Evolutionary conservation across 1,140 invertebrate genomes (phyloP).

Genomic region (Rhagoletis pomonella): DNA sequence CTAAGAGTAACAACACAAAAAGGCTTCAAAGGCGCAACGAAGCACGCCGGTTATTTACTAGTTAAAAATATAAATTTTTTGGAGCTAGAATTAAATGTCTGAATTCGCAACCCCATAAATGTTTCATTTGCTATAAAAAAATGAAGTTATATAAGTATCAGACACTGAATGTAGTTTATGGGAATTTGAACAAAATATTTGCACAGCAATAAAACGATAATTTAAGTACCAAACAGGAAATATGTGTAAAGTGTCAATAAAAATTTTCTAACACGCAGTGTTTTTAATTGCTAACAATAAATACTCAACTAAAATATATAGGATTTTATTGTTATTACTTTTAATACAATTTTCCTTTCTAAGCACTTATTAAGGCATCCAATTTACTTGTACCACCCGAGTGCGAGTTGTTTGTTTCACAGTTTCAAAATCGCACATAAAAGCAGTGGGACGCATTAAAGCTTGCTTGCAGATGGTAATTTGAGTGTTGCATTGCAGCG

Average conservation of each 20-base stretch:
- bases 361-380: not conserved
- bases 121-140: no score
- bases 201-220: no score
- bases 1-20: no score
- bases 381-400: not conserved
- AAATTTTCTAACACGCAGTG: not conserved
- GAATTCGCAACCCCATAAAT: no score
- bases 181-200: no score
- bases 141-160: no score
- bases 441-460: not conserved
- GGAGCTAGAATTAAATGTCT: no score
- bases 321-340: not conserved
- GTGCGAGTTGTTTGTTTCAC: not conserved
- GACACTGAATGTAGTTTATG: no score
- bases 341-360: not conserved
- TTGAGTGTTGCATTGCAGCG: conserved; percentile 20
- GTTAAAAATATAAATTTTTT: no score
- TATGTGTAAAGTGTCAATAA: not conserved
- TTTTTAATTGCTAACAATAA: conserved; percentile 3
- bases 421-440: not conserved
- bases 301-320: not conserved
- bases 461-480: not conserved
- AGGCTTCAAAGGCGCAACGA: no score
- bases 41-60: no score
- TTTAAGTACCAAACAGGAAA: no score